A percentile compares a stretch with the other conserved stretches of the same genome.
Conservation (phyloP, 2,797 vertebrate genomes). For the Phylloscopus collybita region DNA sequence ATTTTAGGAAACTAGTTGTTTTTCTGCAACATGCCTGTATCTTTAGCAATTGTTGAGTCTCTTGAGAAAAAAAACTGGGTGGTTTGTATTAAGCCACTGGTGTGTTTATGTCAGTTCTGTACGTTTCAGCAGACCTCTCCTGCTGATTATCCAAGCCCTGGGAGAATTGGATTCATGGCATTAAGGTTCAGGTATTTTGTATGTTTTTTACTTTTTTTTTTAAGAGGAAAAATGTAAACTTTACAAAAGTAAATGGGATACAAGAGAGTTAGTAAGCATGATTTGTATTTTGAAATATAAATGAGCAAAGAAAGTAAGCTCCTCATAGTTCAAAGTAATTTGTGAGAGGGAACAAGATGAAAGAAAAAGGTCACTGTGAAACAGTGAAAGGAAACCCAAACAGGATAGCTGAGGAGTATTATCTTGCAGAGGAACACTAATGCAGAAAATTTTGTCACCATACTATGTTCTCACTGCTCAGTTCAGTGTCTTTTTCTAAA, state of each 20-base stretch:
- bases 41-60: neutral
- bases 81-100: neutral
- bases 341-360: neutral
- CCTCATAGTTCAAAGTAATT: neutral
- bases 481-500: neutral
- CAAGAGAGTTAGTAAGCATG: neutral
- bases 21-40: neutral
- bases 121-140: neutral
- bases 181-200: neutral
- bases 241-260: neutral
- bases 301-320: neutral
- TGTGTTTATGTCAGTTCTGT: neutral
- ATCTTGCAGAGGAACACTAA: neutral
- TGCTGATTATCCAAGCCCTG: neutral
- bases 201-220: neutral
- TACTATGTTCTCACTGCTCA: neutral
- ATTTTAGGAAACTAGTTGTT: neutral
- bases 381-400: neutral
- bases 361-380: neutral
- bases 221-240: neutral
- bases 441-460: neutral
- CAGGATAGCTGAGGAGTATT: neutral
- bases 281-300: neutral
- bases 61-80: neutral
- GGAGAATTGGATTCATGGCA: accelerated